Conservation (phyloP, 2,797 vertebrate genomes). For the Babyrousa celebensis region DNA sequence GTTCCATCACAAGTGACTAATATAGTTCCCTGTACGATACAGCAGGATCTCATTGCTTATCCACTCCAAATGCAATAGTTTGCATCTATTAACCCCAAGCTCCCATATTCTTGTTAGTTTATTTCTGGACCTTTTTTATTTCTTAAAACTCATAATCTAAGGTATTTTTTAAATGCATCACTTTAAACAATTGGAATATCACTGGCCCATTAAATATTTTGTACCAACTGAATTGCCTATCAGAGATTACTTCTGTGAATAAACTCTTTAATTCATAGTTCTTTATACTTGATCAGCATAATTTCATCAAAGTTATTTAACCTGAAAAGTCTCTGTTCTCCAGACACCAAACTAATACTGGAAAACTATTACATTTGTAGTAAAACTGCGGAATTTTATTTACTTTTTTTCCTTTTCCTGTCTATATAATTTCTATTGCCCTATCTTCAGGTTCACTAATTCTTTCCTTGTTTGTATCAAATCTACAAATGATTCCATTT, state of each 20-base stretch:
- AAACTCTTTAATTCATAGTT: conserved; percentile 11
- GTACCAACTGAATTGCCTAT: not conserved
- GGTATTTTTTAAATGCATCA: conserved; percentile 35
- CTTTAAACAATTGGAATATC: conserved; percentile 24
- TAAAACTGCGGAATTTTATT: conserved; percentile 19
- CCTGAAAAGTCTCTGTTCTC: conserved; percentile 24
- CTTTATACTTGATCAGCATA: conserved; percentile 50
- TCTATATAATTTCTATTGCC: not conserved
- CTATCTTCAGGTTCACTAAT: not conserved
- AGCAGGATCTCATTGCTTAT: too few species aligned
- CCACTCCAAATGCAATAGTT: too few species aligned
- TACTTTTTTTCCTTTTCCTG: not conserved
- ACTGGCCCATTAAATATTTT: not conserved
- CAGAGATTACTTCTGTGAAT: not conserved
- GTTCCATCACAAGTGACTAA: too few species aligned
- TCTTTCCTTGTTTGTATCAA: conserved; percentile 33
- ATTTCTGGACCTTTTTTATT: not conserved
- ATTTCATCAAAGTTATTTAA: conserved; percentile 36
- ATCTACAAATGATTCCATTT: not conserved
- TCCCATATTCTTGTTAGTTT: not conserved
- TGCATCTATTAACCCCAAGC: too few species aligned
- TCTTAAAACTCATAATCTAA: conserved; percentile 63
- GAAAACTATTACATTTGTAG: conserved; percentile 7
- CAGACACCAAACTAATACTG: not conserved
- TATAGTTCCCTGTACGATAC: too few species aligned